Evolutionary conservation across 2,888 invertebrate species (phyloP), one percentile per base, ranked within the genome.

Genomic region (Corythucha ciliata): DNA sequence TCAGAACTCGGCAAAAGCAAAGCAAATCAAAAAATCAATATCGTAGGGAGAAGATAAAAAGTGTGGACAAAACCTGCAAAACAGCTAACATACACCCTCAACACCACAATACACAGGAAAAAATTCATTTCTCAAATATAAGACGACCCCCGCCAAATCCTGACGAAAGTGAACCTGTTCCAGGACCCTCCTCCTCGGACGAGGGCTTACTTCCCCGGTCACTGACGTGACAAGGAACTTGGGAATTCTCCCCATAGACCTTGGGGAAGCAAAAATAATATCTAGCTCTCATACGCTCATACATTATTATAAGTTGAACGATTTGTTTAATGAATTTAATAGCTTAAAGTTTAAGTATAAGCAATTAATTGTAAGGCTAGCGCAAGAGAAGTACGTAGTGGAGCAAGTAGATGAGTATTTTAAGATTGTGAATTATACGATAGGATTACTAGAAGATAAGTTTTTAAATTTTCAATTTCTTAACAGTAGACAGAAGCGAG

Each of bases 31-130:
- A 44, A 27, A 3, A 18, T 7, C n/a, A n/a, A n/a, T n/a, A n/a
- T n/a, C n/a, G n/a, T 20, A 42, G 29, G 22, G 42, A 42, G 27
- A 10, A 42, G 29, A 20, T 42, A 6, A 26, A 42, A 27, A 14
- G n/a, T 7, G 27, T 27, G 16, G 24, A 42, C 18, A 14, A 26
- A 6, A 24, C 18, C 5, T 12, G n/a, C 5, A 42, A 42, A 42
- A 42, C 42, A 2, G 42, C 27, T 21, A 3, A 16, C 2, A 42
- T 42, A 6, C n/a, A 14, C n/a, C 46, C 46, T 6, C 46, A 20
- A 16, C 46, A 46, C 18, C 46, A 46, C 29, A 46, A 46, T 22
- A 46, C 46, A 10, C 7, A 8, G 16, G 46, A 46, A 46, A 46
- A 46, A 33, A 46, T 46, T 6, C 46, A 46, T 20, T 6, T 33